Evolutionary conservation across 92 coral and sea anemone species (phyloP).

Genomic region (Epizoanthus fatuus): DNA sequence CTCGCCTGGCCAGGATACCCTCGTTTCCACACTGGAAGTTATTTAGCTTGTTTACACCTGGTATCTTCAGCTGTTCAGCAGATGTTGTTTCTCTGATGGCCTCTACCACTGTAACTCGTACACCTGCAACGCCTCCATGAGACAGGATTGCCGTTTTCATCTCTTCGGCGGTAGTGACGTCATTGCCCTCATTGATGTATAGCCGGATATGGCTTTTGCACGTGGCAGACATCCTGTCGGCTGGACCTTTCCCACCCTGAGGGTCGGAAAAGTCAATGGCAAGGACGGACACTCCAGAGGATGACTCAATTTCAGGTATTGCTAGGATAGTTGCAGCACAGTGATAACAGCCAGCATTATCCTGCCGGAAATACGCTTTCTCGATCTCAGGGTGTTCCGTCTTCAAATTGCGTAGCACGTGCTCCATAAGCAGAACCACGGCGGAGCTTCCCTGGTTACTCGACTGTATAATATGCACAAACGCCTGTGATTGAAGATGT

Average conservation of each 20-base stretch:
- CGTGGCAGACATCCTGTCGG: constrained; percentile 9
- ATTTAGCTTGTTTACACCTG: constrained; percentile 45
- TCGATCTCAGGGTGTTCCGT: constrained; percentile 34
- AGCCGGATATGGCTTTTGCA: constrained; percentile 13
- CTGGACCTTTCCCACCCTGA: constrained; percentile 3
- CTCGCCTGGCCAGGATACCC: constrained; percentile 54
- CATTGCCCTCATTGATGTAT: constrained; percentile 45
- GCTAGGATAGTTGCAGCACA: constrained; percentile 24
- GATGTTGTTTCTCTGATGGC: constrained; percentile 14
- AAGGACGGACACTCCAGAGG: constrained; percentile 1
- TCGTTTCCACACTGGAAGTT: constrained; percentile 43
- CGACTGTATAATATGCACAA: constrained; percentile 37
- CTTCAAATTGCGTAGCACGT: constrained; percentile 44
- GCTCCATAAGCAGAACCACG: constrained; percentile 32
- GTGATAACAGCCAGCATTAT: constrained; percentile 57
- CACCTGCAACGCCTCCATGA: constrained; percentile 18
- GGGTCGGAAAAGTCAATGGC: not conserved
- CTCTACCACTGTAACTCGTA: constrained; percentile 23
- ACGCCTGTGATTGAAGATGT: constrained; percentile 42
- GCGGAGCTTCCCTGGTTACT: constrained; percentile 46
- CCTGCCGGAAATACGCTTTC: constrained; percentile 33
- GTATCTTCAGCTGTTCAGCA: constrained; percentile 39
- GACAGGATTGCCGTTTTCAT: constrained; percentile 27
- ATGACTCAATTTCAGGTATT: constrained; percentile 4
- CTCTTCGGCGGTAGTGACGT: constrained; percentile 37